Base-by-base conservation (phyloP, 2,797 vertebrate genomes). In the Hybognathus amarus region DNA sequence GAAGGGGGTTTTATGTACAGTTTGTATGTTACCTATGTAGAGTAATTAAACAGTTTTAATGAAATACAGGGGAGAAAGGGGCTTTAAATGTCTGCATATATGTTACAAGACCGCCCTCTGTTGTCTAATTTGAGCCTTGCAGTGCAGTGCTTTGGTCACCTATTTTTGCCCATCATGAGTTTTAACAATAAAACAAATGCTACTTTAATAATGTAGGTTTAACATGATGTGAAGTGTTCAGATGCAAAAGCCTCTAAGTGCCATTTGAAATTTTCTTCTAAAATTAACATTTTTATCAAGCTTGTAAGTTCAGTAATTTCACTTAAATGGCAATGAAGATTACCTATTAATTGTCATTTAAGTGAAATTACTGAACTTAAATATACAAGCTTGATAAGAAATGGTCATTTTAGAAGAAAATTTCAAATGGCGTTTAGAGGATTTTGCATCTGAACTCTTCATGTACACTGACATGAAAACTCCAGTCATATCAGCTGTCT, bases 91-190 rank as follows among this genome's bases (percentile, higher is more conserved):
- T 27, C 22, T 4, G 7, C 0, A 42, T 56, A 63, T n/a, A 20
- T 73, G 54, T 73, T 20, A 73, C 69, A 64, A 73, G 22, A 61
- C 11, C 15, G 30, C 69, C 56, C 42, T 81, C 79, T 81, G 22
- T 38, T 73, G 79, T 50, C 13, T 18, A 12, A 80, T 36, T 7
- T 47, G 38, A 33, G 30, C 38, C 9, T 36, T 50, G 79, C 24
- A 24, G 18, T 13, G 6, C 13, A 63, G 13, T 17, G 61, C 61
- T 63, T 17, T 63, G 27, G 8, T 30, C 61, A 63, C 24, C 24
- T 6, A 24, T 2, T n/a, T 24, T 63, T 30, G 4, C 24, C 12
- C 13, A 15, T 15, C 59, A 63, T 63, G 24, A 27, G 24, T 61
- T 61, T 61, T 27, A 15, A 61, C 11, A 24, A 24, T 13, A 15